A percentile compares a stretch with the other conserved stretches of the same genome.
These are phyloP conservation scores for Hydropotes inermis DNA, from an alignment of 2,113 vertebrate genomes.

Conservation along the genomic window DNA sequence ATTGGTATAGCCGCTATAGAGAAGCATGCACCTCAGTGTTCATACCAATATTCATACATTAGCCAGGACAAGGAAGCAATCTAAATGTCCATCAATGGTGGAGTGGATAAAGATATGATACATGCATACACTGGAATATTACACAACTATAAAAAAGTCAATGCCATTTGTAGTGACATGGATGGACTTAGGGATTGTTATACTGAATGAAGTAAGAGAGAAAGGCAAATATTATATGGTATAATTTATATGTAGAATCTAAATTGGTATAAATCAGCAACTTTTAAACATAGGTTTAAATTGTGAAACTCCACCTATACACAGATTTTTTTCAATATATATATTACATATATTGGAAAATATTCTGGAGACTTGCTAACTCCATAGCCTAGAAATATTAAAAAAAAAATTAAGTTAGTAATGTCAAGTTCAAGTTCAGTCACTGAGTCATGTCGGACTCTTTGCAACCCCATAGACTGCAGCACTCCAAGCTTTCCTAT, in stretches of 20 bases:
- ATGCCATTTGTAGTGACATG: neutral
- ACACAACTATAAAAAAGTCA: neutral
- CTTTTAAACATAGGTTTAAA: neutral
- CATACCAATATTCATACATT: neutral
- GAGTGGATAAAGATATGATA: neutral
- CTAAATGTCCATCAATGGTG: neutral
- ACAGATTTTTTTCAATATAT: neutral
- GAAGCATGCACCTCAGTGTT: neutral
- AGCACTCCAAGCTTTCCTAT: neutral
- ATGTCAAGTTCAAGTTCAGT: neutral
- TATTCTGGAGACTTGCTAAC: neutral
- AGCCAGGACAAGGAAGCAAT: neutral
- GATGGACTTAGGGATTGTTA: neutral
- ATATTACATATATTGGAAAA: neutral
- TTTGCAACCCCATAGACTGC: neutral
- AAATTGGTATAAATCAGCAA: neutral
- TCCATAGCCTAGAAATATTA: neutral
- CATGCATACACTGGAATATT: neutral
- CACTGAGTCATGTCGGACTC: fast-evolving
- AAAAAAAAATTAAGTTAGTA: too few species aligned
- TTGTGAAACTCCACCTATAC: neutral
- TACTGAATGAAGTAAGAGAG: neutral
- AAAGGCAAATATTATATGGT: neutral
- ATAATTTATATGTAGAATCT: neutral
- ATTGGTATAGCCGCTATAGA: neutral